Evolutionary conservation across 2,797 vertebrate genomes (phyloP), one percentile per base, ranked within the genome.

Genomic region (Galago senegalensis): DNA sequence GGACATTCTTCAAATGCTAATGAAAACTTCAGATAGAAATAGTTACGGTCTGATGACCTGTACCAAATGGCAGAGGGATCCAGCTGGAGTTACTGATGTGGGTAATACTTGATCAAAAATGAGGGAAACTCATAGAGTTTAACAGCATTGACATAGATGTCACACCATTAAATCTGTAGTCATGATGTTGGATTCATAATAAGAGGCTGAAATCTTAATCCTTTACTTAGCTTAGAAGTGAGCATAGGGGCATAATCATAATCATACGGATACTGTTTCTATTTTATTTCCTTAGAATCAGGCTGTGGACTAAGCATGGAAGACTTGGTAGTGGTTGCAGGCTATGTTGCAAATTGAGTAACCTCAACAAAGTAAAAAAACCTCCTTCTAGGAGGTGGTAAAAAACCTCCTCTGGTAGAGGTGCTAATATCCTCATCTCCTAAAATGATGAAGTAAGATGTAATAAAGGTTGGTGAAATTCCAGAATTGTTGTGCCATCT

Each of bases 11-110:
- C 40, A 82, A 70, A 75, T 82, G 53, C 61, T 79, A 82, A 88
- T 85, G 25, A 87, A 95, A 88, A 69, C 9, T 72, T 85, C 21
- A 63, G 7, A 86, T 80, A 65, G 46, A 92, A 70, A 90, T 72
- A 79, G 85, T 49, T 77, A 9, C n/a, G 79, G 23, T 83, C n/a
- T 10, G 25, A 18, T 89, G 72, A 23, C 37, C 37, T 73, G 2
- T 92, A 16, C 79, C 63, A 61, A 27, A 10, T 82, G 61, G 31
- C 27, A 82, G 23, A 75, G n/a, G 58, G 11, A 60, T 67, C 7
- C 27, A 18, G 65, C 17, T 86, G 29, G 23, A 76, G 14, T 86
- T 79, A 53, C 17, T 65, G 13, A 83, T 2, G 1, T 37, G 43
- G 21, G 8, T 82, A 86, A 80, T 40, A 46, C 18, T 34, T 34